Evolutionary conservation across 2,888 invertebrate genomes (phyloP).

Genomic region (Lydus trimaculatus): DNA sequence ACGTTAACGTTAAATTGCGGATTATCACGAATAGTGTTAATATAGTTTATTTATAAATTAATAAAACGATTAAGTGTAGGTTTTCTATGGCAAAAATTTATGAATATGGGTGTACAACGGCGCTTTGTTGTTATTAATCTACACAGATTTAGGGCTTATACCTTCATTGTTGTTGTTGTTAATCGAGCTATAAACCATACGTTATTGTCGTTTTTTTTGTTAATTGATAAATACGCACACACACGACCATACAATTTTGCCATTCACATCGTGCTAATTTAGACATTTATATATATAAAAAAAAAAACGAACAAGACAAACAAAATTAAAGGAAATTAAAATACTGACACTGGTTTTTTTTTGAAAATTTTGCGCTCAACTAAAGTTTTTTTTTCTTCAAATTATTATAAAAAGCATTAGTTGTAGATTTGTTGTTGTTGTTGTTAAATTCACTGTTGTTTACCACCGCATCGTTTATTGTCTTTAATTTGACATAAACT

Average conservation of each 20-base stretch:
- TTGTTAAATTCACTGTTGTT: slow-evolving; percentile 13
- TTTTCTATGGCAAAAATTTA: slow-evolving; percentile 23
- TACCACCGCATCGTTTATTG: slow-evolving; percentile 19
- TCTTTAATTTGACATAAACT: slow-evolving; percentile 30
- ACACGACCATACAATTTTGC: background rate
- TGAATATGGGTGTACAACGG: slow-evolving; percentile 32
- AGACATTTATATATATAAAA: background rate
- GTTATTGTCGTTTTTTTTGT: background rate
- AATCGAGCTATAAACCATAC: background rate
- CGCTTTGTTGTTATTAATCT: background rate
- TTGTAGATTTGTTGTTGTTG: background rate
- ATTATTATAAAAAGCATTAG: slow-evolving; percentile 8
- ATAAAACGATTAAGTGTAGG: slow-evolving; percentile 18
- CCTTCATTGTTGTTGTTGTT: background rate
- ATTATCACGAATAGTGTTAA: background rate
- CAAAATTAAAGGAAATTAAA: slow-evolving; percentile 12
- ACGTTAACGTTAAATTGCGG: background rate
- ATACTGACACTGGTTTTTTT: slow-evolving; percentile 27
- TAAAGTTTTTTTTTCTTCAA: background rate
- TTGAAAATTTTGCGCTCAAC: background rate
- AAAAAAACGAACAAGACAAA: background rate
- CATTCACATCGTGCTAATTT: background rate
- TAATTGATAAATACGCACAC: background rate
- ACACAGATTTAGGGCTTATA: background rate
- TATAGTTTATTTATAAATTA: slow-evolving; percentile 8